phyloP scores from a whole-genome alignment of 2,113 vertebrate species.

The Solenodon paradoxus region DNA sequence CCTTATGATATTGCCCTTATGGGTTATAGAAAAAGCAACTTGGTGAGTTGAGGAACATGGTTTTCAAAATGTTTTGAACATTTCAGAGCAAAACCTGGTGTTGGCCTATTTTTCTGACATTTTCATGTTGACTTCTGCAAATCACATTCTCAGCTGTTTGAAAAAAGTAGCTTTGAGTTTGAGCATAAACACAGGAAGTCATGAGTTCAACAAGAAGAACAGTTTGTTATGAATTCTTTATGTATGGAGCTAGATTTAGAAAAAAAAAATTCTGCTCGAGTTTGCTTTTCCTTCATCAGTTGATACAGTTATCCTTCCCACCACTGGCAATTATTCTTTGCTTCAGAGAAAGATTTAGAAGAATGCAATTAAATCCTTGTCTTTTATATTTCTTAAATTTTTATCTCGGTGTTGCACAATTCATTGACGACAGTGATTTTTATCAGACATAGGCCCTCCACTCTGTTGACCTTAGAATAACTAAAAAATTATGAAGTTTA shows the following conservation, averaged over 20 bases:
- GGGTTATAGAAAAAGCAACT: neutral
- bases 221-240: neutral
- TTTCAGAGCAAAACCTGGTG: neutral
- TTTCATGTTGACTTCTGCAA: neutral
- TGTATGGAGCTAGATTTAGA: neutral
- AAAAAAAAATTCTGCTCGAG: neutral
- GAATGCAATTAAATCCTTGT: neutral
- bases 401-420: neutral
- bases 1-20: neutral
- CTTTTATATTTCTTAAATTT: neutral
- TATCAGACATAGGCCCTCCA: neutral
- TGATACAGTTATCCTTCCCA: neutral
- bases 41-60: neutral
- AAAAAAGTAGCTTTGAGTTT: neutral
- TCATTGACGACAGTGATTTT: neutral
- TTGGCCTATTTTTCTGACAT: neutral
- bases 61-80: neutral
- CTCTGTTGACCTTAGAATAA: neutral
- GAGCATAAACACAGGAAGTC: neutral
- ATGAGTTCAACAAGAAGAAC: neutral
- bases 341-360: neutral
- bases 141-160: neutral
- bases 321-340: neutral
- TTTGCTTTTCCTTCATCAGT: neutral
- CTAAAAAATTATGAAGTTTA: neutral